Percentiles rank a stretch among this genome's conserved stretches.
Evolutionary conservation across 2,888 invertebrate species (phyloP).

Genomic region (Drosophila merina): DNA sequence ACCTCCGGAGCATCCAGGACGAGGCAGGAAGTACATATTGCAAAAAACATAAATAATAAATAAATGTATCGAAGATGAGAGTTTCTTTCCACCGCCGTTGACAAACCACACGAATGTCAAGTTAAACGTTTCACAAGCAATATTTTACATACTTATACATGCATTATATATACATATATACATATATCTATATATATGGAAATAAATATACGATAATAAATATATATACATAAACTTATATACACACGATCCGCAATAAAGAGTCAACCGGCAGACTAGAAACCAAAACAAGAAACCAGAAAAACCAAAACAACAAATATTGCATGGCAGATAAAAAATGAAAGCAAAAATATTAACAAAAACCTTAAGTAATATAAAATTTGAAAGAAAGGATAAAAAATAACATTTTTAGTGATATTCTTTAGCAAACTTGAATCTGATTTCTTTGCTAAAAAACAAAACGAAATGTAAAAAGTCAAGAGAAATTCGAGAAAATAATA

Average conservation of each 20-base stretch:
- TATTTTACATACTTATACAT: constrained; percentile 69
- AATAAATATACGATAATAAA: constrained; percentile 39
- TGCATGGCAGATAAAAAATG: constrained; percentile 8
- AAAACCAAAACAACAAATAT: constrained; percentile 7
- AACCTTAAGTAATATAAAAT: background rate
- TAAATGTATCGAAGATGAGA: constrained; percentile 19
- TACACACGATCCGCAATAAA: constrained; percentile 27
- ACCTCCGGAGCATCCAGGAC: background rate
- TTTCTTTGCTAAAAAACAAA: constrained; percentile 59
- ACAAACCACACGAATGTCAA: constrained; percentile 67
- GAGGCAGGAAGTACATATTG: constrained; percentile 19
- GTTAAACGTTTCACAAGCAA: constrained; percentile 77
- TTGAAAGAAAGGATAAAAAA: constrained; percentile 11
- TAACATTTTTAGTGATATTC: constrained; percentile 73
- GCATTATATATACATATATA: constrained; percentile 64
- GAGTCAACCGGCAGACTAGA: constrained; percentile 32
- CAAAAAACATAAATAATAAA: background rate
- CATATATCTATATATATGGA: constrained; percentile 26
- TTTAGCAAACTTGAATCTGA: constrained; percentile 66
- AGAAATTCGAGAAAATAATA: constrained; percentile 13
- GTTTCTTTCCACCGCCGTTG: constrained; percentile 40
- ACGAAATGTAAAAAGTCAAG: constrained; percentile 37
- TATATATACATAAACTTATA: constrained; percentile 39
- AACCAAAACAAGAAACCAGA: background rate
- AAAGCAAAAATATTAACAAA: background rate